Evolutionary conservation across 2,113 vertebrate species (phyloP), one percentile per base, ranked within the genome.

Genomic region (Pteruthius melanotis): DNA sequence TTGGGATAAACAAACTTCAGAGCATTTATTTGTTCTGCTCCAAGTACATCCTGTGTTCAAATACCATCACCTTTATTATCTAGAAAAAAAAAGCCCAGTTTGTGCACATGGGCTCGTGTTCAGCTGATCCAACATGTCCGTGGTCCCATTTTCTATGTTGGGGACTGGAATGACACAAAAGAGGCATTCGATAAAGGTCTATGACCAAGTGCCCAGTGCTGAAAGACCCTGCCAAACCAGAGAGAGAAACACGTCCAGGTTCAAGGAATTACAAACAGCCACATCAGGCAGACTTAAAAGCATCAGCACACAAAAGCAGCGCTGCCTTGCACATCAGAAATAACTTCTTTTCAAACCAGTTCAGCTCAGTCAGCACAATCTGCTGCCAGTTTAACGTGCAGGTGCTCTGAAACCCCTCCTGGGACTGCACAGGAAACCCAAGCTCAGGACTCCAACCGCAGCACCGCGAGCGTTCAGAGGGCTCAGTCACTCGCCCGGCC

Each of bases 21-120:
- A 93, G 84, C 74, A 94, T 84, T 95, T 89, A 79, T 93, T 91
- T 89, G n/a, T 68, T 79, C 87, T 77, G 65, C 45, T 91, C 84
- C 76, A 93, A 96, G 54, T 7, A 82, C 5, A 23, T 84, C 44
- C 87, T 92, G 45, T 39, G 61, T 22, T 78, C 91, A 93, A 89
- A 92, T 85, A 89, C 74, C 88, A 82, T 13, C 85, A 92, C 75
- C 79, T 94, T 95, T 80, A 80, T 49, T 80, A 93, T 83, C 86
- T 79, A 65, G 45, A 37, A 75, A 81, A 87, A 47, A 83, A 60
- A 33, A 20, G 1, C 6, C 24, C 40, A 52, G 37, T 0, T 4
- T 13, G 31, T 27, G 47, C 68, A 40, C n/a, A 30, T 0, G 10
- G 44, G 42, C 59, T 76, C 26, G 12, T 3, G 1, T 79, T 71